Evolutionary conservation across 2,797 vertebrate species (phyloP).

Genomic region (Dendrocincla fuliginosa): DNA sequence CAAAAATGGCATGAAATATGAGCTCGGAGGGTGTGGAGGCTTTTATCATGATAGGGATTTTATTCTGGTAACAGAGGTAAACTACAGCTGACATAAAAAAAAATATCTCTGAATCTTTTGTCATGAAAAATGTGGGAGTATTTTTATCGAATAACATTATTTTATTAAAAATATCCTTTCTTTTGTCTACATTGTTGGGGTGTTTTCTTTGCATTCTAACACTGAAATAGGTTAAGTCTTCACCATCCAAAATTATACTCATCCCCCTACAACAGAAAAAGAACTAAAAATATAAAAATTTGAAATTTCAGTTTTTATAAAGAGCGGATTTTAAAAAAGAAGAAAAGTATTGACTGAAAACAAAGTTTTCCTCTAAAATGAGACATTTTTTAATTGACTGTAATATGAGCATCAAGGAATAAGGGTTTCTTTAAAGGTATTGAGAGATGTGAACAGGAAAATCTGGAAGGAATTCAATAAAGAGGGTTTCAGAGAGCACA

Average conservation of each 20-base stretch:
- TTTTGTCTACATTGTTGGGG: not conserved
- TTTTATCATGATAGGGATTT: slow-evolving; percentile 28
- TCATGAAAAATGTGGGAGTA: not conserved
- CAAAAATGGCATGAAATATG: slow-evolving; percentile 69
- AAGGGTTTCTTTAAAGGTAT: not conserved
- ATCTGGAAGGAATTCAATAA: not conserved
- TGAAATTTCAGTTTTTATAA: not conserved
- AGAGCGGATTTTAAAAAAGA: not conserved
- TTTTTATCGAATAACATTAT: not conserved
- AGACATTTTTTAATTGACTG: not conserved
- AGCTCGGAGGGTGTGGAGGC: slow-evolving; percentile 39
- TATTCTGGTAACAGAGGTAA: slow-evolving; percentile 24
- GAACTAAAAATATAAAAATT: not conserved
- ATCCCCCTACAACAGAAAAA: not conserved
- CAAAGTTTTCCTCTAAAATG: not conserved
- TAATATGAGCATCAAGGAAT: not conserved
- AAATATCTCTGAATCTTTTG: not conserved
- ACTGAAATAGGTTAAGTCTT: not conserved
- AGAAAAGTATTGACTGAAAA: not conserved
- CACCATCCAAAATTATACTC: not conserved
- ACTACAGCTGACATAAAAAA: not conserved
- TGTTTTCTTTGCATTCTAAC: not conserved
- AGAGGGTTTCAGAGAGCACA: not conserved
- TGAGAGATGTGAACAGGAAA: not conserved
- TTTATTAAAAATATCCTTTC: not conserved